phyloP scores from a whole-genome alignment of 2,888 invertebrate genomes.

The Chironomus riparius region DNA sequence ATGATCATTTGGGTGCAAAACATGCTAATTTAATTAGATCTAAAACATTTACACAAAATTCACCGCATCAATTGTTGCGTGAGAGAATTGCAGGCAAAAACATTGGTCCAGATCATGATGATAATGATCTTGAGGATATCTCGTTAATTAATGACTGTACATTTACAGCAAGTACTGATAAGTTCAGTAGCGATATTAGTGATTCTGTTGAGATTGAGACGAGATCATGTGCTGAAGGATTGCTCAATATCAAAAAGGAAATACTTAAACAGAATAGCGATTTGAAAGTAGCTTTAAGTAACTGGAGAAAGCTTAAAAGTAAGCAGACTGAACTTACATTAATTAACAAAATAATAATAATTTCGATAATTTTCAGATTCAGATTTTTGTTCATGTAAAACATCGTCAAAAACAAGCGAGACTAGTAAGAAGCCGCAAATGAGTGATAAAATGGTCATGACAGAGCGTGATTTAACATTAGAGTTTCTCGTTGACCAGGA shows the following conservation, averaged over 20 bases:
- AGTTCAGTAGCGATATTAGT: constrained; percentile 44
- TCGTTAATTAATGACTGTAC: constrained; percentile 54
- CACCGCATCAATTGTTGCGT: constrained; percentile 48
- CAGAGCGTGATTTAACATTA: neutral
- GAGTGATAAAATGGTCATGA: neutral
- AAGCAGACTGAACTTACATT: neutral
- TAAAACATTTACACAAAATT: constrained; percentile 60
- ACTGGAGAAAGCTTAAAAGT: constrained; percentile 28
- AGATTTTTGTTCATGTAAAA: constrained; percentile 30
- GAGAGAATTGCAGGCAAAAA: constrained; percentile 37
- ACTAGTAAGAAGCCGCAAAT: neutral
- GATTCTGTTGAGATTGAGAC: constrained; percentile 50
- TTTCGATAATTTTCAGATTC: constrained; percentile 32
- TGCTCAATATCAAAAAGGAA: constrained; percentile 53
- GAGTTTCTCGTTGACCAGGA: constrained; percentile 14
- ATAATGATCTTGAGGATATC: constrained; percentile 67
- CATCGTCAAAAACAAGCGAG: neutral
- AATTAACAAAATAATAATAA: neutral
- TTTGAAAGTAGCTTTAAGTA: constrained; percentile 42
- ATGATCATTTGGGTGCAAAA: constrained; percentile 8
- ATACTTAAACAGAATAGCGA: constrained; percentile 54
- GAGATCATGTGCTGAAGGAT: constrained; percentile 53
- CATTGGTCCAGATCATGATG: constrained; percentile 41
- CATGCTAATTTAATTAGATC: constrained; percentile 44
- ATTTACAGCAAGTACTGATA: constrained; percentile 36